Percentiles rank a stretch among this genome's conserved stretches.
These are phyloP conservation scores for Propithecus deckenii DNA, from an alignment of 2,797 vertebrate species.

Conservation along the genomic window DNA sequence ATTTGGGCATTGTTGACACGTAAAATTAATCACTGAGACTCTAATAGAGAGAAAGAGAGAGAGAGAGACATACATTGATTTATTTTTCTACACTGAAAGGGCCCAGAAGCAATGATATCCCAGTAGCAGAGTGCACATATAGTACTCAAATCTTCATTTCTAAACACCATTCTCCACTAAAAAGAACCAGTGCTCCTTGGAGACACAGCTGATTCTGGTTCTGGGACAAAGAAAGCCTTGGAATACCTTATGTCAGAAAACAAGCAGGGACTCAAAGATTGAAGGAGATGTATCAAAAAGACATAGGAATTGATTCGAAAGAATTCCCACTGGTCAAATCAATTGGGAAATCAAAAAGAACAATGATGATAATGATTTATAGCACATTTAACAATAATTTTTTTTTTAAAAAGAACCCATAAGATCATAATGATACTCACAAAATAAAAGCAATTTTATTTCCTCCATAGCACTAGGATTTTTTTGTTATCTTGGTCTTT, in stretches of 20 bases:
- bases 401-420: not conserved
- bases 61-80: not conserved
- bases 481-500: not conserved
- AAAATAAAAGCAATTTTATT: not conserved
- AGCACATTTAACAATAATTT: not conserved
- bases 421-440: not conserved
- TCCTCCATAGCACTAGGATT: no score
- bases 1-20: not conserved
- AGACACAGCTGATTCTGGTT: not conserved
- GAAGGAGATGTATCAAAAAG: not conserved
- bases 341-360: not conserved
- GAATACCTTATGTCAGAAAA: not conserved
- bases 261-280: not conserved
- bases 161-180: not conserved
- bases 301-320: not conserved
- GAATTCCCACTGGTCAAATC: not conserved
- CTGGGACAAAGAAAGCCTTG: not conserved
- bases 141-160: not conserved
- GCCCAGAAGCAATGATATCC: not conserved
- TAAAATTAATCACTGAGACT: not conserved
- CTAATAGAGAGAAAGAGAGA: not conserved
- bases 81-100: conserved; percentile 16
- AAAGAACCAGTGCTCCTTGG: not conserved
- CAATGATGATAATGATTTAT: not conserved
- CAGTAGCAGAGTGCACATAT: not conserved